phyloP scores from a whole-genome alignment of 1,140 invertebrate genomes.

The Ips typographus region DNA sequence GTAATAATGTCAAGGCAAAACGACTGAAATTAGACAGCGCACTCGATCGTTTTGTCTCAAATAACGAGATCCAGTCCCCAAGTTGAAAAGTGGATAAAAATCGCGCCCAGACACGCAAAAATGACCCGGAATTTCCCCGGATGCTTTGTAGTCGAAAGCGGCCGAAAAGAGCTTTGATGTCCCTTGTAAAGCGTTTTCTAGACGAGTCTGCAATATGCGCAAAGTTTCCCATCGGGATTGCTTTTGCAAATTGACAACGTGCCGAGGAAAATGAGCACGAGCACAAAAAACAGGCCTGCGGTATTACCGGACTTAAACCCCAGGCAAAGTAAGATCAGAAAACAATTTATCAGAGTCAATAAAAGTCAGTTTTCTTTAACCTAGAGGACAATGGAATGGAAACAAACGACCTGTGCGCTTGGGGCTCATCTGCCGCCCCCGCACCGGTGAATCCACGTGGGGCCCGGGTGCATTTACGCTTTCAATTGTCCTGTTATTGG shows the following conservation, averaged over 20 bases:
- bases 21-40: too few species aligned
- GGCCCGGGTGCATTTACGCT: conserved; percentile 7
- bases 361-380: background rate
- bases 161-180: background rate
- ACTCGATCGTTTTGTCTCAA: too few species aligned
- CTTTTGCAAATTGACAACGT: conserved; percentile 1
- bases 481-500: conserved; percentile 32
- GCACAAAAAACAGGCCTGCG: background rate
- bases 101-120: background rate
- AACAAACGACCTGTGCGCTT: conserved; percentile 14
- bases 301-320: background rate
- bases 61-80: too few species aligned
- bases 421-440: conserved; percentile 4
- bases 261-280: too few species aligned
- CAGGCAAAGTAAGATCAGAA: background rate
- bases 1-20: too few species aligned
- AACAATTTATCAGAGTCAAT: background rate
- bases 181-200: conserved; percentile 2
- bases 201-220: background rate
- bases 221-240: background rate
- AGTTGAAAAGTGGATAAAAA: background rate
- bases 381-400: background rate
- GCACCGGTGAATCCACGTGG: conserved; percentile 19
- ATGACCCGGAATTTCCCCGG: background rate
- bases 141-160: conserved; percentile 1